A percentile compares a stretch with the other conserved stretches of the same genome.
Conservation (phyloP, 2,113 vertebrate species). For the Onychostoma macrolepis region DNA sequence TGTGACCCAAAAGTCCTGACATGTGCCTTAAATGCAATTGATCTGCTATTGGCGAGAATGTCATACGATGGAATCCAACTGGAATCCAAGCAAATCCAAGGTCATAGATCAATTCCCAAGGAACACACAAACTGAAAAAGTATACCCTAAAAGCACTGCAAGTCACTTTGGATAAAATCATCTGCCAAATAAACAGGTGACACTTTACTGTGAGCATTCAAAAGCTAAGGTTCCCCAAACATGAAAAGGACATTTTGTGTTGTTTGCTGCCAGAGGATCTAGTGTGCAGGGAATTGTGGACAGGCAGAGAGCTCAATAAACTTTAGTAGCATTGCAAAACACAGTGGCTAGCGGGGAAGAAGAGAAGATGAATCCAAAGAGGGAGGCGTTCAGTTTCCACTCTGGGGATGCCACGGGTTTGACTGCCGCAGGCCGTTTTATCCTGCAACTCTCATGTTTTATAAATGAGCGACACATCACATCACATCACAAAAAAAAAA, state of each 20-base stretch:
- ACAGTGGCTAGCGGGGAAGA: neutral
- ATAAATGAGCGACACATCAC: slow-evolving; percentile 17
- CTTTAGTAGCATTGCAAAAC: slow-evolving; percentile 38
- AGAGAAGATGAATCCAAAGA: slow-evolving; percentile 10
- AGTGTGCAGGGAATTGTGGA: slow-evolving; percentile 33
- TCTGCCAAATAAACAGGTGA: neutral
- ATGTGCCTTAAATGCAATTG: neutral
- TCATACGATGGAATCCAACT: neutral
- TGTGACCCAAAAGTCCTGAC: neutral
- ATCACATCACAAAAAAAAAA: neutral
- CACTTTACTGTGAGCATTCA: neutral
- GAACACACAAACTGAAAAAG: neutral
- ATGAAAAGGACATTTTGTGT: slow-evolving; percentile 41
- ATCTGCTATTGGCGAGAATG: neutral
- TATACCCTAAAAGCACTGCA: slow-evolving; percentile 8
- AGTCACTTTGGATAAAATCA: neutral
- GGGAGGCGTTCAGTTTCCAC: neutral
- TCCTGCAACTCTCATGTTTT: slow-evolving; percentile 25
- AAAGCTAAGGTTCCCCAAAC: neutral
- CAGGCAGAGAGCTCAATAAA: slow-evolving; percentile 37
- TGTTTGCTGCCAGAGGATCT: slow-evolving; percentile 40
- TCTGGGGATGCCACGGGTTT: slow-evolving; percentile 21
- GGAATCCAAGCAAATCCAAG: neutral
- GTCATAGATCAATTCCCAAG: neutral
- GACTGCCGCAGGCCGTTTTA: slow-evolving; percentile 9